Conservation (phyloP, 92 coral and sea anemone species). For the Phenganax marumi region DNA sequence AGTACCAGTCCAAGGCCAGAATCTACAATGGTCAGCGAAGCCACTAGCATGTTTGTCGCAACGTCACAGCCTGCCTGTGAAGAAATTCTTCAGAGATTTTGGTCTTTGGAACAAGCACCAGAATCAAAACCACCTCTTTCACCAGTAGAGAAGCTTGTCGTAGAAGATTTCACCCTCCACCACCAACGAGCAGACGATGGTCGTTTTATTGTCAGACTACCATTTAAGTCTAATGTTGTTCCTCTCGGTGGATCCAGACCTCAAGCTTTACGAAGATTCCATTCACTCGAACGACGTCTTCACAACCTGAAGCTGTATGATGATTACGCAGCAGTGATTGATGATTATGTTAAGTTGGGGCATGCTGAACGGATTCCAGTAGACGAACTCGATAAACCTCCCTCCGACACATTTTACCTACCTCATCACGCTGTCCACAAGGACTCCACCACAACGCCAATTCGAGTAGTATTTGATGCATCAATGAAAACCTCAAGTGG, state of each 20-base stretch:
- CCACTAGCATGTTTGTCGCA: no score
- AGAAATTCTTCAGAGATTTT: conserved; percentile 51
- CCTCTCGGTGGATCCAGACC: conserved; percentile 53
- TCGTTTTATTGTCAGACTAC: conserved; percentile 46
- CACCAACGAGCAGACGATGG: no score
- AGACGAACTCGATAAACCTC: conserved; percentile 39
- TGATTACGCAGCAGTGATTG: conserved; percentile 42
- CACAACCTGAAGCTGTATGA: conserved; percentile 31
- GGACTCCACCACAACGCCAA: no score
- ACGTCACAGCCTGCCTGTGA: conserved; percentile 54
- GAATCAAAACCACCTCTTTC: conserved; percentile 39
- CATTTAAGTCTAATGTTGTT: no score
- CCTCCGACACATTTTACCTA: conserved; percentile 38
- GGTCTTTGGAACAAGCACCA: conserved; percentile 58
- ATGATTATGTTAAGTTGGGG: conserved; percentile 43
- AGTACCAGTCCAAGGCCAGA: background rate
- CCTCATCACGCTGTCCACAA: conserved; percentile 53
- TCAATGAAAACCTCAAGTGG: no score
- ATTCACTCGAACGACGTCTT: conserved; percentile 53
- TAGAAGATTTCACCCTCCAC: conserved; percentile 29
- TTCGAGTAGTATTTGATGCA: no score
- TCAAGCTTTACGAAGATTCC: conserved; percentile 54
- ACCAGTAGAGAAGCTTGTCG: conserved; percentile 40
- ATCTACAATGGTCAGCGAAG: no score
- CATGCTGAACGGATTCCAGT: conserved; percentile 55